Base-by-base conservation (phyloP, 2,113 vertebrate species). In the Himantopus leucocephalus region DNA sequence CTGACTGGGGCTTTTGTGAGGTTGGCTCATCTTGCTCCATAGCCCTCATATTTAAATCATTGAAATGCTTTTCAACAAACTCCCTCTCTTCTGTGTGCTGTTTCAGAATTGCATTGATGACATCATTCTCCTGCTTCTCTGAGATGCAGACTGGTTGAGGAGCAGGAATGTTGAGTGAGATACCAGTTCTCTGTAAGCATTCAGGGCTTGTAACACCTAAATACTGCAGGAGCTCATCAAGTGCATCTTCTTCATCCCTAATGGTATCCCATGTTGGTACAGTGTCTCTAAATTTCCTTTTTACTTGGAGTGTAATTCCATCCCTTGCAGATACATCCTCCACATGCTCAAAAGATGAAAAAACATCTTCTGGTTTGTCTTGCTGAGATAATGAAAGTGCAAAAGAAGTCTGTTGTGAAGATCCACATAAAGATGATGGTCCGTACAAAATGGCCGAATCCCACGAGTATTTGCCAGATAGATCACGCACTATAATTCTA, bases 81-180 rank as follows among this genome's bases (percentile, higher is more conserved):
- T 99, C 99, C 96, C 97, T 98, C 97, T 99, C 99, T 59, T 99
- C 99, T 10, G 99, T 99, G 87, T 99, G 98, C 96, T 99, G 99
- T 96, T 99, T 99, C 96, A 99, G 98, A 97, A 99, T 99, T 95
- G 99, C 99, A 90, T 99, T 99, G 97, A 99, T 99, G 90, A 99
- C 99, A 63, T 99, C 99, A 1, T 99, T 99, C 98, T 99, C 99
- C 95, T 99, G 99, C 96, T 99, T 99, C 97, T 99, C 99, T 41
- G 99, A 99, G 88, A 99, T 99, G 78, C 99, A 99, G 29, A 98
- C 96, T 64, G 99, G 99, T 56, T 99, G 99, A 59, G 98, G 98
- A 80, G 99, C 99, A 67, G 99, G 99, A 91, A 99, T 99, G 96
- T 99, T 99, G 89, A 99, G 99, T 4, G 99, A 99, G 87, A 98